These are phyloP conservation scores for Diaperis boleti DNA, from an alignment of 2,888 invertebrate genomes.

Conservation along the genomic window DNA sequence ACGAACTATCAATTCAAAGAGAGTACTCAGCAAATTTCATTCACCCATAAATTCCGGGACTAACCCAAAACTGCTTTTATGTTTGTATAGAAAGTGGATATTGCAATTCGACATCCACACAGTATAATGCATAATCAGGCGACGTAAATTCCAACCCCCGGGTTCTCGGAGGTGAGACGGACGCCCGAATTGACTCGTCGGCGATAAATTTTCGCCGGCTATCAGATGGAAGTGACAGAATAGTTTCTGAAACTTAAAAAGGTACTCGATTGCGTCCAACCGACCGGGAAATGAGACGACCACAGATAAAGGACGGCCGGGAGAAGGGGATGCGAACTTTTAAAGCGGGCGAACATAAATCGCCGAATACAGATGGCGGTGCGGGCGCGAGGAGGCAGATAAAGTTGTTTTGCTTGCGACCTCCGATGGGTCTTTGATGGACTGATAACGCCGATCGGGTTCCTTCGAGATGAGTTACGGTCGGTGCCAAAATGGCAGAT, in stretches of 20 bases:
- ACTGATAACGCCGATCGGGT: too few relatives aligned
- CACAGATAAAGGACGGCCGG: slow-evolving; percentile 58
- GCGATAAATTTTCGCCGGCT: slow-evolving; percentile 60
- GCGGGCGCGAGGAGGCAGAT: slow-evolving; percentile 64
- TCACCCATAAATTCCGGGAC: slow-evolving; percentile 58
- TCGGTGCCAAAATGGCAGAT: too few relatives aligned
- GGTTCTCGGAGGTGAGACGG: neutral
- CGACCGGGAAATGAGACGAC: slow-evolving; percentile 67
- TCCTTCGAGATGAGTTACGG: too few relatives aligned
- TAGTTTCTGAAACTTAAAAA: slow-evolving; percentile 67
- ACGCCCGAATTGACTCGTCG: slow-evolving; percentile 31
- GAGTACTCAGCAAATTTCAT: slow-evolving; percentile 64
- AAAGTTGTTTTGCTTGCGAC: slow-evolving; percentile 63
- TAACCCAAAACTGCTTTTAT: slow-evolving; percentile 58
- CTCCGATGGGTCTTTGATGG: slow-evolving; percentile 48
- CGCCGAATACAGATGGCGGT: slow-evolving; percentile 64
- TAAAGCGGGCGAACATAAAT: slow-evolving; percentile 64
- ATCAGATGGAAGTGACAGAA: slow-evolving; percentile 66
- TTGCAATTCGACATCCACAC: slow-evolving; percentile 54
- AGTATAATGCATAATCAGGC: slow-evolving; percentile 13
- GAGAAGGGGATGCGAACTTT: slow-evolving; percentile 62
- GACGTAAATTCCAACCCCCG: neutral
- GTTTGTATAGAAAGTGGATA: slow-evolving; percentile 58
- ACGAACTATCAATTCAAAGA: slow-evolving; percentile 61
- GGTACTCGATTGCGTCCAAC: slow-evolving; percentile 65